phyloP scores from a whole-genome alignment of 2,888 invertebrate genomes.

The Pelosia muscerda region DNA sequence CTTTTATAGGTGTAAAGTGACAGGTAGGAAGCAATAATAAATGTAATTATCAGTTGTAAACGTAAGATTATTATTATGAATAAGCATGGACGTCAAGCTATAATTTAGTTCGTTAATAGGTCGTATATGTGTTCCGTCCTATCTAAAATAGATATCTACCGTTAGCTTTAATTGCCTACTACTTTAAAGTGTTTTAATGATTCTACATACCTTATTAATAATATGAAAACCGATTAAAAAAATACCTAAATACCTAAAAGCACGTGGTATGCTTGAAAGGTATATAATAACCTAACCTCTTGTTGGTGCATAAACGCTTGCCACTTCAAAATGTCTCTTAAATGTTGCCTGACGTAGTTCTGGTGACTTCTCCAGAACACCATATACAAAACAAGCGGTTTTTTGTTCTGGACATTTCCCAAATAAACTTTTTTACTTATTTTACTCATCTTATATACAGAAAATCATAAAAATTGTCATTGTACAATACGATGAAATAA shows the following conservation, averaged over 20 bases:
- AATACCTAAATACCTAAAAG: not conserved
- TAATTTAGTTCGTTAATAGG: not conserved
- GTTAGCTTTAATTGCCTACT: not conserved
- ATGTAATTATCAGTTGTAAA: not conserved
- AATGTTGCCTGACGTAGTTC: too few relatives aligned
- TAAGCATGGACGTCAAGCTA: not conserved
- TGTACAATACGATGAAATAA: too few relatives aligned
- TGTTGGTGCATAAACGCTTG: too few relatives aligned
- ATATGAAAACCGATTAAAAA: not conserved
- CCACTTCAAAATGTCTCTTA: too few relatives aligned
- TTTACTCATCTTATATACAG: too few relatives aligned
- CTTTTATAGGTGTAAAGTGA: not conserved
- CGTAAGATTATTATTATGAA: not conserved
- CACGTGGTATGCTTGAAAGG: not conserved
- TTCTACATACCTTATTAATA: too few relatives aligned
- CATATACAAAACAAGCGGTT: not conserved
- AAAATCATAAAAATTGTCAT: too few relatives aligned
- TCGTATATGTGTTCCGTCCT: not conserved
- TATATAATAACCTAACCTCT: too few relatives aligned
- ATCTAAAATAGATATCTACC: not conserved
- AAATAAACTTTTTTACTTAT: too few relatives aligned
- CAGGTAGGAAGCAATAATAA: not conserved
- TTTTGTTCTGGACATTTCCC: not conserved
- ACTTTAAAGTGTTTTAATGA: not conserved
- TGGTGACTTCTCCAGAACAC: too few relatives aligned